Percentiles rank a stretch among this genome's conserved stretches.
phyloP scores from a whole-genome alignment of 2,888 invertebrate species.

The Patella pellucida region DNA sequence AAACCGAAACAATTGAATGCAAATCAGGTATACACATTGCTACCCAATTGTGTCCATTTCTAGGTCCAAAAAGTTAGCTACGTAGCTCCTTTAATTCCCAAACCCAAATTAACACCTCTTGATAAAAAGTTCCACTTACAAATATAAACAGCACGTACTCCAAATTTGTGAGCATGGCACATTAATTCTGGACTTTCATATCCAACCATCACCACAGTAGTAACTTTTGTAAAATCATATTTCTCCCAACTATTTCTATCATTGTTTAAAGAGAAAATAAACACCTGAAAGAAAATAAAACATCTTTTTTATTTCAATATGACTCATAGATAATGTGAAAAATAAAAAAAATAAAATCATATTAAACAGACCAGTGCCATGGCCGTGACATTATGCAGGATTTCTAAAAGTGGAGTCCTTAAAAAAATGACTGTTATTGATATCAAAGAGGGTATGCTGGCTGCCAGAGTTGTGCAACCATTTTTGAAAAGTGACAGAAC shows the following conservation, averaged over 20 bases:
- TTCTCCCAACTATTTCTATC: conserved; percentile 52
- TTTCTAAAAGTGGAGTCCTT: too few species aligned
- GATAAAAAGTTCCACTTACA: conserved; percentile 44
- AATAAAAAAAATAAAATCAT: not conserved
- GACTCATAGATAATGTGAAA: not conserved
- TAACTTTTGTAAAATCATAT: conserved; percentile 70
- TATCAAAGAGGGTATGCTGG: too few species aligned
- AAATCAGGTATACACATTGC: too few species aligned
- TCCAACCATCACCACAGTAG: conserved; percentile 68
- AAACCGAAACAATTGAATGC: too few species aligned
- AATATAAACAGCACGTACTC: conserved; percentile 60
- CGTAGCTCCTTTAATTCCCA: too few species aligned
- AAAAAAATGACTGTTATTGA: too few species aligned
- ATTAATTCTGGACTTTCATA: conserved; percentile 65
- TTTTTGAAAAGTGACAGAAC: too few species aligned
- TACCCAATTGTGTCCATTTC: too few species aligned
- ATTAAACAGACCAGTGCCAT: not conserved
- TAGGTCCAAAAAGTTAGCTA: too few species aligned
- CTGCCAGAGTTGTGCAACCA: too few species aligned
- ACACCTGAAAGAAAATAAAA: conserved; percentile 50
- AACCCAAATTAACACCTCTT: too few species aligned
- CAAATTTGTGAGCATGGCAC: conserved; percentile 67
- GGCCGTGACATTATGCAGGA: too few species aligned
- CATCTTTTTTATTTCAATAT: not conserved
- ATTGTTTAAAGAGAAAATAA: conserved; percentile 60